Conservation (phyloP, 2,797 vertebrate species). For the Rhinophrynus dorsalis region DNA sequence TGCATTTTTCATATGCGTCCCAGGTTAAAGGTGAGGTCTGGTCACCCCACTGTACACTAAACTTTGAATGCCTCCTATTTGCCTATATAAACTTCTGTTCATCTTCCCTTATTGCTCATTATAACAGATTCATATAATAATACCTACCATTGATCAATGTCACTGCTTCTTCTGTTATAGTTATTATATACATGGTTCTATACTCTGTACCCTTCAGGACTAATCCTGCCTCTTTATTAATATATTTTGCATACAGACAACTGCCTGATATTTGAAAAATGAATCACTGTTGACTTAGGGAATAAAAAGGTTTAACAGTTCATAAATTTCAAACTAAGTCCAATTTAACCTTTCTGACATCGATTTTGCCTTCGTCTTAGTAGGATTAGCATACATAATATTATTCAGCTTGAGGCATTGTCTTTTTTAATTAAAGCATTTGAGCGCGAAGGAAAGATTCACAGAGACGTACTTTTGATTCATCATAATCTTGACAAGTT, state of each 20-base stretch:
- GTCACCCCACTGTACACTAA: too few species aligned
- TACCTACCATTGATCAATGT: too few species aligned
- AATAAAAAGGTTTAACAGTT: slow-evolving; percentile 42
- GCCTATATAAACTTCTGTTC: too few species aligned
- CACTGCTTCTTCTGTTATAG: too few species aligned
- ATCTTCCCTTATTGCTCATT: too few species aligned
- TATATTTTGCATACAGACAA: neutral
- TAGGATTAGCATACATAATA: slow-evolving; percentile 47
- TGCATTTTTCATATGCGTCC: too few species aligned
- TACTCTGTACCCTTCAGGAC: too few species aligned
- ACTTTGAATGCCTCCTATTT: too few species aligned
- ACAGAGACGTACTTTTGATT: slow-evolving; percentile 28
- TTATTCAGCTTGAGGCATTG: slow-evolving; percentile 41
- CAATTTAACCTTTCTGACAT: slow-evolving; percentile 48
- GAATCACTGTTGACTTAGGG: slow-evolving; percentile 21
- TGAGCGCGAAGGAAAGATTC: slow-evolving; percentile 23
- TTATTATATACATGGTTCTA: too few species aligned
- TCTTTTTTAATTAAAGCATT: slow-evolving; percentile 49
- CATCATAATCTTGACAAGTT: slow-evolving; percentile 25
- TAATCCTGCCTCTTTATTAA: neutral
- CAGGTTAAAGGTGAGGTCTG: too few species aligned
- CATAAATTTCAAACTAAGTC: slow-evolving; percentile 42
- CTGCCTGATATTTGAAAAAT: slow-evolving; percentile 13
- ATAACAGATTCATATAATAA: too few species aligned
- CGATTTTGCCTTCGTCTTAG: slow-evolving; percentile 41